Percentiles rank a stretch among this genome's conserved stretches.
Conservation (phyloP, 2,797 vertebrate genomes). For the Oceanodroma leucorhoa region DNA sequence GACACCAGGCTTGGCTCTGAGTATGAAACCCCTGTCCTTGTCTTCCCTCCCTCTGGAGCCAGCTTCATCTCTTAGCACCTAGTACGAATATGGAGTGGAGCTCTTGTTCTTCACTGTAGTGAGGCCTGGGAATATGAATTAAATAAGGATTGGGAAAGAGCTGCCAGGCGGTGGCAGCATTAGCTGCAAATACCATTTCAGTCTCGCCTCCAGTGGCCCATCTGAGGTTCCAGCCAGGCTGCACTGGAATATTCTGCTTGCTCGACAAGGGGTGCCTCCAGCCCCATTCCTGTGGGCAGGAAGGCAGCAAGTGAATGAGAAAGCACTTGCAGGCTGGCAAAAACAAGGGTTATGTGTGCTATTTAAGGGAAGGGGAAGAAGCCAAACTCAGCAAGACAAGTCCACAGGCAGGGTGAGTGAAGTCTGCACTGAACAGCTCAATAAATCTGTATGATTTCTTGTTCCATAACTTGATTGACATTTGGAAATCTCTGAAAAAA, state of each 20-base stretch:
- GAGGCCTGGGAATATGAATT: background rate
- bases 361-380: background rate
- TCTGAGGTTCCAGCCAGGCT: background rate
- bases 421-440: background rate
- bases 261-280: background rate
- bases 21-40: background rate
- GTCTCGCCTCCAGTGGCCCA: background rate
- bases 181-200: background rate
- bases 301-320: background rate
- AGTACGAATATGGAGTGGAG: fast-evolving
- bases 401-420: background rate
- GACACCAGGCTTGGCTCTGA: background rate
- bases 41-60: background rate
- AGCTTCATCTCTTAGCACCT: background rate
- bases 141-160: background rate
- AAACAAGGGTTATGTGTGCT: background rate
- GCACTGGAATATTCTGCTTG: background rate
- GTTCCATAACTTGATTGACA: too few relatives aligned
- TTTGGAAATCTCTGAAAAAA: background rate
- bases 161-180: slow-evolving; percentile 48
- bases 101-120: background rate
- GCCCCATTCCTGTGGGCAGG: slow-evolving; percentile 3
- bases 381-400: background rate
- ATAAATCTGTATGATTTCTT: background rate
- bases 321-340: background rate